A percentile compares a stretch with the other conserved stretches of the same genome.
Evolutionary conservation across 2,797 vertebrate species (phyloP).

Genomic region (Halcyon smyrnensis): DNA sequence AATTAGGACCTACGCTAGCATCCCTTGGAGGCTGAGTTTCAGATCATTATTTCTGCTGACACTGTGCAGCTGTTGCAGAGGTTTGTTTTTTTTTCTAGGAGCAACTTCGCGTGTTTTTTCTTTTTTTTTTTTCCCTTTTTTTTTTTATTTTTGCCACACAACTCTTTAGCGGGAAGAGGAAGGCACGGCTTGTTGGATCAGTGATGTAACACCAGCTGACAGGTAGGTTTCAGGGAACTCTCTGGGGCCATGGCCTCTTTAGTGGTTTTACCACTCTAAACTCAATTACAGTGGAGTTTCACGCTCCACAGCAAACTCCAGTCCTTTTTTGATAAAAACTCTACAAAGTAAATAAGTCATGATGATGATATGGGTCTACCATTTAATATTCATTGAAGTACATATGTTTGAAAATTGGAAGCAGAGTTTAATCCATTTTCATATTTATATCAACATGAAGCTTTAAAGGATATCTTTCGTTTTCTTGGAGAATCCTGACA

Average conservation of each 20-base stretch:
- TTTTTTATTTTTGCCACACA: conserved; percentile 46
- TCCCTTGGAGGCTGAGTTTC: conserved; percentile 77
- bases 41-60: conserved; percentile 86
- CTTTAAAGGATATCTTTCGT: conserved; percentile 76
- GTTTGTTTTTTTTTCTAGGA: neutral
- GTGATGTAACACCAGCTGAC: conserved; percentile 94
- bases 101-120: conserved; percentile 57
- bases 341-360: conserved; percentile 84
- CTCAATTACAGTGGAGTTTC: conserved; percentile 85
- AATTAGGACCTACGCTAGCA: conserved; percentile 63
- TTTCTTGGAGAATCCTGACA: conserved; percentile 59
- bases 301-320: conserved; percentile 80
- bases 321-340: conserved; percentile 82
- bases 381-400: conserved; percentile 87
- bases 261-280: conserved; percentile 85
- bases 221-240: conserved; percentile 92
- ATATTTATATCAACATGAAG: conserved; percentile 93
- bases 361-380: conserved; percentile 79
- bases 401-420: conserved; percentile 85
- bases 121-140: neutral
- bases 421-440: conserved; percentile 87
- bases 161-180: conserved; percentile 74
- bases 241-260: conserved; percentile 88
- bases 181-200: conserved; percentile 83
- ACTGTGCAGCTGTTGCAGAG: conserved; percentile 83